Evolutionary conservation across 2,888 invertebrate species (phyloP), one percentile per base, ranked within the genome.

Genomic region (Eupithecia subumbrata): DNA sequence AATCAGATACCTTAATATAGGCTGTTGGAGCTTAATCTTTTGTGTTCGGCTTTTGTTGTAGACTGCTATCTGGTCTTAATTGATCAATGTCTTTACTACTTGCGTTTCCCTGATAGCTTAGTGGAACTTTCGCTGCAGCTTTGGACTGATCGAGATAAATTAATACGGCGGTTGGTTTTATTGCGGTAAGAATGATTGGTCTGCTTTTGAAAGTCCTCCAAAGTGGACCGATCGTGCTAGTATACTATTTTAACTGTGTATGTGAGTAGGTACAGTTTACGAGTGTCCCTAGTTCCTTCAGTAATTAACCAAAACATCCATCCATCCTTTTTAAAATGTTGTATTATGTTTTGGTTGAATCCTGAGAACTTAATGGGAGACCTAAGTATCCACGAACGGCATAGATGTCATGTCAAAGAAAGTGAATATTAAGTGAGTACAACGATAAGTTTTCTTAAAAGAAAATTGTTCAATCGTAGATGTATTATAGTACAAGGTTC

Each of bases 1-100:
- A 92, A 94, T 94, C 94, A 92, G 94, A 94, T 95, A 92, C 92
- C 90, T 94, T 91, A 92, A 94, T 93, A 92, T 72, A 76, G 79
- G 78, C 74, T 71, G 75, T 69, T 75, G 76, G 71, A 71, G 73
- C 76, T 75, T 75, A 73, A 78, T 76, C 75, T 76, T 73, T 76
- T 64, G 72, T 73, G 76, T 73, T 78, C 74, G 7, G 43, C 68
- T 77, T 68, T 73, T 75, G 73, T 69, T 71, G 30, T 66, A 73
- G 68, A 60, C 43, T 56, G 30, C 11, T 74, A 76, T 76, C 70
- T 30, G 16, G 34, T 52, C 70, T 66, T 72, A 66, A 76, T 76
- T 71, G 71, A 71, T 71, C 71, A 56, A 68, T 68, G 68, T 68
- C 68, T 45, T 68, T 68, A 68, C 68, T 68, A 43, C 68, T 43